Evolutionary conservation across 1,140 invertebrate genomes (phyloP), one percentile per base, ranked within the genome.

Genomic region (Venustaconcha ellipsiformis): DNA sequence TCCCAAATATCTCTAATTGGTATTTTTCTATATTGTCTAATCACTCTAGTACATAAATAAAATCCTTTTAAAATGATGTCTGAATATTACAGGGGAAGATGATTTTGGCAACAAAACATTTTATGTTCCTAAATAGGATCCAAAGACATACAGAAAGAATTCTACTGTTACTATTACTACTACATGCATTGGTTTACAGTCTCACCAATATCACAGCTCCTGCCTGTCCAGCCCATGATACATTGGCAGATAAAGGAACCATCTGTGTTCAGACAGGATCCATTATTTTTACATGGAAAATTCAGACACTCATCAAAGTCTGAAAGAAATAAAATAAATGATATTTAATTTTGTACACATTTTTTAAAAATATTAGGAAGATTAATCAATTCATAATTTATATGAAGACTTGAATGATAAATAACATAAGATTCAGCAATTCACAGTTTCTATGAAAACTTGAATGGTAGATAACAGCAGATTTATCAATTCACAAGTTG

Each of bases 181-280:
- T 37, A 26, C n/a, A n/a, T n/a, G n/a, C n/a, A n/a, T 26, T 37
- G 3, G 4, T 60, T 18, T 60, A 3, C 4, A 23, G 59, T 6
- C 65, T 30, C 58, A 77, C 75, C 75, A 15, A 80, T 80, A 58
- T 78, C 77, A 81, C 82, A 83, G 11, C 63, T 66, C 17, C 71
- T 71, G 26, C 82, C 82, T 5, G 58, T 82, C 78, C 76, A 83
- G 8, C 80, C 78, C 8, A 70, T 55, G 5, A 18, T 14, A 78
- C 82, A 83, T 18, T 74, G 68, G 63, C 82, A 83, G 15, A 78
- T 71, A 56, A 77, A 83, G 1, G 79, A 80, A 37, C 82, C 82
- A 8, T 76, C 73, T 6, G 76, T 78, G 56, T 83, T 83, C 13
- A 76, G 70, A 73, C 82, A 83, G 56, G 68, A 76, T 23, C 74